Percentiles rank a stretch among this genome's conserved stretches.
Conservation (phyloP, 2,888 invertebrate genomes). For the Schizotus pectinicornis region DNA sequence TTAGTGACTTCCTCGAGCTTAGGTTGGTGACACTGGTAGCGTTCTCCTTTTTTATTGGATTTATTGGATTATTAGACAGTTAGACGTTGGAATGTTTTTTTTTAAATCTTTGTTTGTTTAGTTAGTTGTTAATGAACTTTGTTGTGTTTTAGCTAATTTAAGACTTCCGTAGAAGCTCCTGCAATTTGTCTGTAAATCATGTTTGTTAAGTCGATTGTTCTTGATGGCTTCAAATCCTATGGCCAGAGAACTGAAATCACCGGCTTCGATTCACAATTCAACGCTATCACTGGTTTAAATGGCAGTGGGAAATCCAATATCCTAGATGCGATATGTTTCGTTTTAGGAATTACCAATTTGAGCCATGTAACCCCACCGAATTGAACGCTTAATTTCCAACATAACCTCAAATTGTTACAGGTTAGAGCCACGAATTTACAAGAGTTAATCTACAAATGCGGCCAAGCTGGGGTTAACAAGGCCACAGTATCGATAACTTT, state of each 20-base stretch:
- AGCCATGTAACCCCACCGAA: slow-evolving; percentile 73
- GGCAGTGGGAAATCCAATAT: slow-evolving; percentile 98
- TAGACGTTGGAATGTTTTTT: too few species aligned
- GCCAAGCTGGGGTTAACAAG: slow-evolving; percentile 94
- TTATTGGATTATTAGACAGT: too few species aligned
- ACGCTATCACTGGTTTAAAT: slow-evolving; percentile 97
- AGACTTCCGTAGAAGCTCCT: too few species aligned
- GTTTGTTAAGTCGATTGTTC: slow-evolving; percentile 88
- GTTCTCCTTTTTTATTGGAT: too few species aligned
- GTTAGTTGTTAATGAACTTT: too few species aligned
- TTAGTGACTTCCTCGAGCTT: too few species aligned
- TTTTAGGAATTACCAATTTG: slow-evolving; percentile 93
- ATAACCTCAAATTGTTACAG: slow-evolving; percentile 58
- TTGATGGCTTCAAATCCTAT: slow-evolving; percentile 99
- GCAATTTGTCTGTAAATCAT: slow-evolving; percentile 59
- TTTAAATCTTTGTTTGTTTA: too few species aligned
- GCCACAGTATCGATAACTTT: slow-evolving; percentile 96
- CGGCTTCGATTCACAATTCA: slow-evolving; percentile 93
- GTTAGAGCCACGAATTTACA: slow-evolving; percentile 89
- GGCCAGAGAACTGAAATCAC: slow-evolving; percentile 89
- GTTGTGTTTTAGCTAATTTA: too few species aligned
- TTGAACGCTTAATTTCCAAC: neutral
- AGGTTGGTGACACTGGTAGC: too few species aligned
- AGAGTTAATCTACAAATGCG: slow-evolving; percentile 97
- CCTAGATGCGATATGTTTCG: slow-evolving; percentile 96